A percentile compares a stretch with the other conserved stretches of the same genome.
Evolutionary conservation across 2,797 vertebrate species (phyloP).

Genomic region (Pantherophis alleghaniensis): DNA sequence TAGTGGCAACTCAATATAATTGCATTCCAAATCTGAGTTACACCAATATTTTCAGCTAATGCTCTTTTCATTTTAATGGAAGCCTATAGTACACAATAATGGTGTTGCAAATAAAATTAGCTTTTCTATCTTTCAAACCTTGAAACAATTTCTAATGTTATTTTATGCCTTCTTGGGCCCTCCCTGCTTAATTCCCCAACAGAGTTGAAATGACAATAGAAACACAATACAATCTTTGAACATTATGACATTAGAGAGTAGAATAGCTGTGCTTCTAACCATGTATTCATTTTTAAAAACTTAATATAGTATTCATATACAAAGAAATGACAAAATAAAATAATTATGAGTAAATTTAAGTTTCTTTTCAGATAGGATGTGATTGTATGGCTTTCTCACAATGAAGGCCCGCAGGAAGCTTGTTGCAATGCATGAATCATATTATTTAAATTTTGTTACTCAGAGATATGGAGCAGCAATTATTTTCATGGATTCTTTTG

Average conservation of each 20-base stretch:
- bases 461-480: not conserved
- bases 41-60: not conserved
- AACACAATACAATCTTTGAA: not conserved
- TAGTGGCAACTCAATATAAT: not conserved
- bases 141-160: not conserved
- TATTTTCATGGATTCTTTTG: not conserved
- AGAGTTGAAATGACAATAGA: not conserved
- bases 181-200: not conserved
- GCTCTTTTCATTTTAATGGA: not conserved
- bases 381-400: not conserved
- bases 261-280: not conserved
- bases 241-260: slow-evolving; percentile 44
- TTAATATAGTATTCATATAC: no score
- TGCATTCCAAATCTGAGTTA: not conserved
- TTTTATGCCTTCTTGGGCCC: not conserved
- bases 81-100: not conserved
- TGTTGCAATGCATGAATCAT: not conserved
- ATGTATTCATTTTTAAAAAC: no score
- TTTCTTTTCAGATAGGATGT: no score
- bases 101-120: not conserved
- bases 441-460: not conserved
- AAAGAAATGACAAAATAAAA: no score
- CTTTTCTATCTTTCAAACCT: not conserved
- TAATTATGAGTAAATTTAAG: no score
- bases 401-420: not conserved